A percentile compares a stretch with the other conserved stretches of the same genome.
phyloP scores from a whole-genome alignment of 2,797 vertebrate species.

The Phoeniculus purpureus region DNA sequence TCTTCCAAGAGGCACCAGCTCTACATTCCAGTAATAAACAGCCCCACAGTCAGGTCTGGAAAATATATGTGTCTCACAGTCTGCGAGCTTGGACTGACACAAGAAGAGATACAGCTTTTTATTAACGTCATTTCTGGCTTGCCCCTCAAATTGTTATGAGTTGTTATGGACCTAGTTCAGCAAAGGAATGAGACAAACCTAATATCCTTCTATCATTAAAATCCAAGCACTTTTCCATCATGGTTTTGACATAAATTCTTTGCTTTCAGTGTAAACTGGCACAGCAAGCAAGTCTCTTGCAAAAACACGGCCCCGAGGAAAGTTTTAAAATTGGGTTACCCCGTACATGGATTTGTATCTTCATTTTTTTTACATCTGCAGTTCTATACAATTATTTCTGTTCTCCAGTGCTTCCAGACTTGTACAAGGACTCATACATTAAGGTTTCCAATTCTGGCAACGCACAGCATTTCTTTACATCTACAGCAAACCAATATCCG shows the following conservation, averaged over 20 bases:
- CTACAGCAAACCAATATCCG: neutral
- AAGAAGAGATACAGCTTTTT: neutral
- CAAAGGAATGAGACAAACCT: neutral
- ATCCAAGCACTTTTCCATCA: neutral
- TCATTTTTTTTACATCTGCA: neutral
- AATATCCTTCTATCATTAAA: neutral
- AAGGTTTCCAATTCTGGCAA: neutral
- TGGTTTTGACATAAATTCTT: neutral
- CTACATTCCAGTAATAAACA: neutral
- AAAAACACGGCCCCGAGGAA: neutral
- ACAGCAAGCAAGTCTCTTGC: neutral
- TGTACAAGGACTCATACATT: neutral
- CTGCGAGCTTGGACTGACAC: neutral
- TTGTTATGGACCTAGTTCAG: neutral
- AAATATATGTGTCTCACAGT: fast-evolving
- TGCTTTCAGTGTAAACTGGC: neutral
- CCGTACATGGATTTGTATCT: neutral
- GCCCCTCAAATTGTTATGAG: neutral
- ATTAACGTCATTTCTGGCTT: neutral
- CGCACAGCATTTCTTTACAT: neutral
- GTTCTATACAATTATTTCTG: neutral
- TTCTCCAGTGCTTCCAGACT: neutral
- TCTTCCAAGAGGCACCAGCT: neutral
- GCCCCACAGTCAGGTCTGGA: neutral
- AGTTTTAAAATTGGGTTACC: neutral